These are phyloP conservation scores for Rhea pennata DNA, from an alignment of 2,113 vertebrate genomes.

Conservation along the genomic window DNA sequence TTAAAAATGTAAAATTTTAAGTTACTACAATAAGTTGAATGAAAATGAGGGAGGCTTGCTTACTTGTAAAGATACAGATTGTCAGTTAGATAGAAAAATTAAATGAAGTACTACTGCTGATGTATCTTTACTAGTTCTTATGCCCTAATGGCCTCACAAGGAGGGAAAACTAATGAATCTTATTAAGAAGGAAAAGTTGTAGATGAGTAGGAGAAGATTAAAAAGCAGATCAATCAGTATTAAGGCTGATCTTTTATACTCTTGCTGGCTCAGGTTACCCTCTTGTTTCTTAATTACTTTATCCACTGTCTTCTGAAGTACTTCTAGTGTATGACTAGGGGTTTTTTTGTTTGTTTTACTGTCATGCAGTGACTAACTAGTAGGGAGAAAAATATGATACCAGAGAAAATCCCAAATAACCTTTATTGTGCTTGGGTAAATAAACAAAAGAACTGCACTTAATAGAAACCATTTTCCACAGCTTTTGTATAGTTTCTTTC, in stretches of 20 bases:
- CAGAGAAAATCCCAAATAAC: neutral
- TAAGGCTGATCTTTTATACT: conserved; percentile 7
- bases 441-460: too few relatives aligned
- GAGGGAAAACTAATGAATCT: conserved; percentile 35
- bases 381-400: neutral
- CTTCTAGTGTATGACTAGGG: neutral
- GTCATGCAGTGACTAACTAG: neutral
- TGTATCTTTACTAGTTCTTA: neutral
- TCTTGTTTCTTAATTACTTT: conserved; percentile 42
- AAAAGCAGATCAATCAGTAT: conserved; percentile 25
- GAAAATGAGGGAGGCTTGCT: neutral
- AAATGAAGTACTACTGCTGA: neutral
- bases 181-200: conserved; percentile 29
- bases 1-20: too few relatives aligned
- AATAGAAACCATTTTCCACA: too few relatives aligned
- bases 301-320: neutral
- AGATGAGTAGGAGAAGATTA: conserved; percentile 56
- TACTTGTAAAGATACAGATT: neutral
- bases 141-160: conserved; percentile 4
- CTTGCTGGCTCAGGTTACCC: neutral
- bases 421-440: too few relatives aligned
- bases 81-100: neutral
- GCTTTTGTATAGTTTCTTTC: neutral
- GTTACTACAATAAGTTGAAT: neutral
- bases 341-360: neutral